Conservation (phyloP, 2,888 invertebrate genomes). For the Mythimna loreyi region DNA sequence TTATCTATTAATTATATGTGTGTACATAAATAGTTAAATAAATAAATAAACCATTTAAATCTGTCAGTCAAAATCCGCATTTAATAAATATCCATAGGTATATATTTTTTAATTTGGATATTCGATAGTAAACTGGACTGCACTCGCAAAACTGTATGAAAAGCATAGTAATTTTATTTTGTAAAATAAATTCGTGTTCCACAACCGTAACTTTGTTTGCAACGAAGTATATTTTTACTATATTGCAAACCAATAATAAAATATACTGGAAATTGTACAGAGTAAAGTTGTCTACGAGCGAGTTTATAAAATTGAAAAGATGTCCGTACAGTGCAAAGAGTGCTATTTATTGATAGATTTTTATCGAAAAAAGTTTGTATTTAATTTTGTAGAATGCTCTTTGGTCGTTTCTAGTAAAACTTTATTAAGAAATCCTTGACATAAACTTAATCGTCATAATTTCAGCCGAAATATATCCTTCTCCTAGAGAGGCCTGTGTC, state of each 20-base stretch:
- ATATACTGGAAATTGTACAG: constrained; percentile 19
- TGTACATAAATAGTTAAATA: too few relatives aligned
- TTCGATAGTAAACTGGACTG: too few relatives aligned
- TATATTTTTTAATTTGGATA: too few relatives aligned
- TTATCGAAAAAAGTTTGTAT: neutral
- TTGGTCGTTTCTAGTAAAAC: neutral
- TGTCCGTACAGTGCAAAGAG: neutral
- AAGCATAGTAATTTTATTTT: neutral
- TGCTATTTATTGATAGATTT: constrained; percentile 20
- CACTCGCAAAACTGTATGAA: neutral
- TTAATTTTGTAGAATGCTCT: neutral
- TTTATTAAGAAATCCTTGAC: neutral
- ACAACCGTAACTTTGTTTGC: constrained; percentile 16
- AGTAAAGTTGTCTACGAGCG: constrained; percentile 19
- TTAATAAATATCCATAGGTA: too few relatives aligned
- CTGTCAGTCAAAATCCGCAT: too few relatives aligned
- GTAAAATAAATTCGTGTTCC: constrained; percentile 29
- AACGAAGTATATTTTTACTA: constrained; percentile 9
- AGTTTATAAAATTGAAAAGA: constrained; percentile 17
- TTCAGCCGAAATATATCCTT: too few relatives aligned
- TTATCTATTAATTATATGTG: too few relatives aligned
- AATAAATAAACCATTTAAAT: too few relatives aligned
- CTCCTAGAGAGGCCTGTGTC: too few relatives aligned
- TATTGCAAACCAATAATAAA: constrained; percentile 19
- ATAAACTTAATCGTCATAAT: neutral